Conservation (phyloP, 92 coral and sea anemone genomes). For the Micromussa lordhowensis region DNA sequence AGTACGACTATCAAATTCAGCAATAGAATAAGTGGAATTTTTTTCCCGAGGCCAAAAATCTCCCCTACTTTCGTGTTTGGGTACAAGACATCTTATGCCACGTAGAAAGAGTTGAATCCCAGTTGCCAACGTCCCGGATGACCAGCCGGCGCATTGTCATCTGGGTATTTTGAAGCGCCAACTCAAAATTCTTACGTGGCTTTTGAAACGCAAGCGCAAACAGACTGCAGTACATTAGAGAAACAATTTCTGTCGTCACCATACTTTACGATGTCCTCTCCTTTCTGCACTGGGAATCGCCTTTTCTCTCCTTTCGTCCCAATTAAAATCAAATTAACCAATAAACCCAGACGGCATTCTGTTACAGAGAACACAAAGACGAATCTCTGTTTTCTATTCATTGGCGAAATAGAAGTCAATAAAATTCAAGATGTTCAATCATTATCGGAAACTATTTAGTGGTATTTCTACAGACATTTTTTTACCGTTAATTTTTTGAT, state of each 20-base stretch:
- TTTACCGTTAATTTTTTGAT: no score
- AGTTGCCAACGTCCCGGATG: conserved; percentile 68
- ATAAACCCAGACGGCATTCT: not conserved
- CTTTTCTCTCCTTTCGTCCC: not conserved
- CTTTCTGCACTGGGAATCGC: not conserved
- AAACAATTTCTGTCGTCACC: not conserved
- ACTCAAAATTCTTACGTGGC: conserved; percentile 68
- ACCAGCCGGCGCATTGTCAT: conserved; percentile 70
- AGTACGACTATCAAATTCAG: not conserved
- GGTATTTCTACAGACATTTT: no score
- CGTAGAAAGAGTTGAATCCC: conserved; percentile 56
- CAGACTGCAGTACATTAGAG: not conserved
- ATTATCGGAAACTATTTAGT: no score
- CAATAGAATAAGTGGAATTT: not conserved
- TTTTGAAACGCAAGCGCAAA: not conserved
- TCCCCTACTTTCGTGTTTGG: conserved; percentile 7
- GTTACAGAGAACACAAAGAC: not conserved
- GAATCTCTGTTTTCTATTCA: not conserved
- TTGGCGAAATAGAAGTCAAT: not conserved
- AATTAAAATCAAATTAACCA: not conserved
- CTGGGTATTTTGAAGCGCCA: conserved; percentile 67
- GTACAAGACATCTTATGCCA: conserved; percentile 68
- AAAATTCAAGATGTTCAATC: not conserved
- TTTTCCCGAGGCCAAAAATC: conserved; percentile 31
- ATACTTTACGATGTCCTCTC: not conserved